These are phyloP conservation scores for Papilio polyxenes DNA, from an alignment of 1,140 invertebrate species.

Conservation along the genomic window DNA sequence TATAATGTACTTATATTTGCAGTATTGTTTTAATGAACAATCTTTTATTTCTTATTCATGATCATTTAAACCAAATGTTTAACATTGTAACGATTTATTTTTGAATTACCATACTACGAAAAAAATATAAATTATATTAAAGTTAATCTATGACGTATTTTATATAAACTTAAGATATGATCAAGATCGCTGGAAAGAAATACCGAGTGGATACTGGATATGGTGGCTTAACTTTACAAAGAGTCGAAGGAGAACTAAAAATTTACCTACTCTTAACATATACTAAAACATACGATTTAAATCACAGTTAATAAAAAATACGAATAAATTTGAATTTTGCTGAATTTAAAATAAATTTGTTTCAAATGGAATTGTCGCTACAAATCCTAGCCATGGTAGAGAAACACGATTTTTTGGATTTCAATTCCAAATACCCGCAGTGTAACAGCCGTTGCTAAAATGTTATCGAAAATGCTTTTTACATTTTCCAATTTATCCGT, in stretches of 20 bases:
- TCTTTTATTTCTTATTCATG: background rate
- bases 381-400: background rate
- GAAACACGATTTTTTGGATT: constrained; percentile 15
- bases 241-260: too few relatives aligned
- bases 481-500: constrained; percentile 19
- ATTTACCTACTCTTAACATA: background rate
- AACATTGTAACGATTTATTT: background rate
- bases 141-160: too few relatives aligned
- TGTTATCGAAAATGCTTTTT: constrained; percentile 7
- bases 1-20: background rate
- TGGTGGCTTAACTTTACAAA: too few relatives aligned
- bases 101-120: background rate
- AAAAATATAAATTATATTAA: too few relatives aligned
- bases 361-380: background rate
- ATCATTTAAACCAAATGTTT: background rate
- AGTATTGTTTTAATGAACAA: background rate
- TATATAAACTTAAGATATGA: too few relatives aligned
- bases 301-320: too few relatives aligned
- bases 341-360: background rate
- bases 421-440: constrained; percentile 21
- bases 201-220: too few relatives aligned
- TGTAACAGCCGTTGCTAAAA: constrained; percentile 12
- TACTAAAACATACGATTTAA: background rate
- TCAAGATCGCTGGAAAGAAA: too few relatives aligned
- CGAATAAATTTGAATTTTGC: too few relatives aligned